These are phyloP conservation scores for Xiphophorus maculatus DNA, from an alignment of 2,113 vertebrate genomes.

Conservation along the genomic window DNA sequence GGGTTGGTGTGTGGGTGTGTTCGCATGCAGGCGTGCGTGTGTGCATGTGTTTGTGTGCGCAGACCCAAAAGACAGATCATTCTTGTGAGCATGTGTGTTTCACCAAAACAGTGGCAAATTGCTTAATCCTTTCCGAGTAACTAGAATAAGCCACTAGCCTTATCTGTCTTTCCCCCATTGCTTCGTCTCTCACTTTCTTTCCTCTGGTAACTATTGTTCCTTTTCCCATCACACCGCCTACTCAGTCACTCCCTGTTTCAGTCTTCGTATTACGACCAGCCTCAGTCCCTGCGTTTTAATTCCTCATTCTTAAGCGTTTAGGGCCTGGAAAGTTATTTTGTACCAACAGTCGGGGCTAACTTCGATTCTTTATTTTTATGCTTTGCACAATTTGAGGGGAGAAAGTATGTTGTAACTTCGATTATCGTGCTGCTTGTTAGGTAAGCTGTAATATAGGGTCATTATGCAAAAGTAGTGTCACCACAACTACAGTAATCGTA, in stretches of 20 bases:
- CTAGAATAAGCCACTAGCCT: slow-evolving; percentile 72
- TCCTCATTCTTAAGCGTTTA: slow-evolving; percentile 69
- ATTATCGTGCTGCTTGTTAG: background rate
- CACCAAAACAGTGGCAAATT: slow-evolving; percentile 48
- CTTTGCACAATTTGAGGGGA: slow-evolving; percentile 50
- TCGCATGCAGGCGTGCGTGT: slow-evolving; percentile 7
- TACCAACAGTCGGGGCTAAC: slow-evolving; percentile 39
- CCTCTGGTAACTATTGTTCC: slow-evolving; percentile 65
- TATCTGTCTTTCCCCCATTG: slow-evolving; percentile 39
- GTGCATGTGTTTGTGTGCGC: background rate
- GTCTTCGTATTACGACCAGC: slow-evolving; percentile 58
- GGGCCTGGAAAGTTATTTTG: slow-evolving; percentile 47
- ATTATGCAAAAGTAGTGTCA: slow-evolving; percentile 28
- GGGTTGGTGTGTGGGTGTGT: slow-evolving; percentile 48
- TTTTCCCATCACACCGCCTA: slow-evolving; percentile 29
- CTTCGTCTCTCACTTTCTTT: slow-evolving; percentile 52
- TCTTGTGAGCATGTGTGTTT: slow-evolving; percentile 9
- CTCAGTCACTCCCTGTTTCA: slow-evolving; percentile 22
- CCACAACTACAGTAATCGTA: background rate
- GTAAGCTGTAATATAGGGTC: slow-evolving; percentile 38
- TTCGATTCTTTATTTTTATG: slow-evolving; percentile 49
- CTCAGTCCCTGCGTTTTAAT: slow-evolving; percentile 59
- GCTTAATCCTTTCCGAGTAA: slow-evolving; percentile 74
- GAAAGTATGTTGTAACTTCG: too few relatives aligned
- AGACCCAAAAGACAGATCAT: slow-evolving; percentile 21